phyloP scores from a whole-genome alignment of 1,140 invertebrate genomes.

The Anoplolepis gracilipes region DNA sequence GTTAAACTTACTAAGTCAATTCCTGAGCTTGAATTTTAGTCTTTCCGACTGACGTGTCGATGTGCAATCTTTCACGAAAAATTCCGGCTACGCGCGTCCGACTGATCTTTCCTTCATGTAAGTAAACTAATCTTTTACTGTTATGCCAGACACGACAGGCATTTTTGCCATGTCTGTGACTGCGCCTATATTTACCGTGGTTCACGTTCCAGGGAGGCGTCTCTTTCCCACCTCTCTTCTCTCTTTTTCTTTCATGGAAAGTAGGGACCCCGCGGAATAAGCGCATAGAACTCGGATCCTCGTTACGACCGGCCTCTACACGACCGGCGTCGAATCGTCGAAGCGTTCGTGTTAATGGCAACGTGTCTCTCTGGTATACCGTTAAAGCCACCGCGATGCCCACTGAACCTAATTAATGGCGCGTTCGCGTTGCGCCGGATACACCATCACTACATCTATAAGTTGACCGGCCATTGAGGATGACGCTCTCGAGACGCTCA shows the following conservation, averaged over 20 bases:
- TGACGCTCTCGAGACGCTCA: conserved; percentile 38
- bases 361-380: conserved; percentile 75
- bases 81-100: not conserved
- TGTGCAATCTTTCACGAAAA: not conserved
- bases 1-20: too few relatives aligned
- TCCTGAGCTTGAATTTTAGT: too few relatives aligned
- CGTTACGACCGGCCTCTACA: conserved; percentile 27
- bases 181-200: conserved; percentile 73
- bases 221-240: conserved; percentile 23
- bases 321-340: conserved; percentile 75
- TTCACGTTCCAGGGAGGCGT: conserved; percentile 37
- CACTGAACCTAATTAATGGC: conserved; percentile 77
- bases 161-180: conserved; percentile 65
- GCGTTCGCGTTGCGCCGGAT: conserved; percentile 64
- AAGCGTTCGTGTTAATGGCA: conserved; percentile 71
- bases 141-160: conserved; percentile 66
- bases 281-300: conserved; percentile 32
- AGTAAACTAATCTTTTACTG: conserved; percentile 73
- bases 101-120: conserved; percentile 18
- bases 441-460: conserved; percentile 52
- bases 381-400: conserved; percentile 72
- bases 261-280: conserved; percentile 63
- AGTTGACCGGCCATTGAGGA: conserved; percentile 47
- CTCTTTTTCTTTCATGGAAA: conserved; percentile 57
- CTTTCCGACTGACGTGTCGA: not conserved